These are phyloP conservation scores for Lytechinus pictus DNA, from an alignment of 35 echinoderm and acorn worm species.

Conservation along the genomic window DNA sequence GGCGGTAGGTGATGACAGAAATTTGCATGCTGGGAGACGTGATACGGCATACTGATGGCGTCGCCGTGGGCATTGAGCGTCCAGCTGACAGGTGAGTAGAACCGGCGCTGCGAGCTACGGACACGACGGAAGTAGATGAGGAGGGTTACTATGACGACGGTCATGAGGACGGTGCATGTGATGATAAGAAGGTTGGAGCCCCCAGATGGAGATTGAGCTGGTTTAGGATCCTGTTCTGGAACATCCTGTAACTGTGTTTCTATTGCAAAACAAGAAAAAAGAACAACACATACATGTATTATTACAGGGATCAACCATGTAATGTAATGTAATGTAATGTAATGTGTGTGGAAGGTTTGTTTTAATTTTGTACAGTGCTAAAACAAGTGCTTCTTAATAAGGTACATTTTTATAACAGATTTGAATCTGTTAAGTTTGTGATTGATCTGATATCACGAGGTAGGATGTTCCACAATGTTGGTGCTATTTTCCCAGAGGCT, in stretches of 20 bases:
- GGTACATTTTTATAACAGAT: too few relatives aligned
- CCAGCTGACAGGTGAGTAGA: conserved; percentile 30
- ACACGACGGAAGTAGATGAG: conserved; percentile 60
- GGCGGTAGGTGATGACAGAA: conserved; percentile 74
- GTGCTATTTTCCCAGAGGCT: too few relatives aligned
- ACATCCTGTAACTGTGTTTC: not conserved
- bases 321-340: too few relatives aligned
- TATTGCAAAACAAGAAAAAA: not conserved
- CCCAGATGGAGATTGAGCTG: conserved; percentile 14
- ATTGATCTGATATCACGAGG: too few relatives aligned
- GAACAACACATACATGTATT: not conserved
- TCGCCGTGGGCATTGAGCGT: conserved; percentile 31
- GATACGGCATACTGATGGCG: conserved; percentile 53
- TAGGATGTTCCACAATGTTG: too few relatives aligned
- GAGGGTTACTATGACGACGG: conserved; percentile 59
- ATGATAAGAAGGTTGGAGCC: conserved; percentile 59
- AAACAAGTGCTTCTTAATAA: too few relatives aligned
- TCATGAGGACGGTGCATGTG: conserved; percentile 63
- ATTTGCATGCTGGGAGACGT: conserved; percentile 62
- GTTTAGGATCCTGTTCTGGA: not conserved
- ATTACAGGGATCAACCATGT: too few relatives aligned
- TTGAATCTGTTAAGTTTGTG: too few relatives aligned
- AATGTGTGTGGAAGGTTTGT: too few relatives aligned
- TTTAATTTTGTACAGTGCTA: too few relatives aligned
- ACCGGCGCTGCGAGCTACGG: conserved; percentile 61